These are phyloP conservation scores for Hypselothyrea guttata DNA, from an alignment of 2,888 invertebrate species.

Conservation along the genomic window DNA sequence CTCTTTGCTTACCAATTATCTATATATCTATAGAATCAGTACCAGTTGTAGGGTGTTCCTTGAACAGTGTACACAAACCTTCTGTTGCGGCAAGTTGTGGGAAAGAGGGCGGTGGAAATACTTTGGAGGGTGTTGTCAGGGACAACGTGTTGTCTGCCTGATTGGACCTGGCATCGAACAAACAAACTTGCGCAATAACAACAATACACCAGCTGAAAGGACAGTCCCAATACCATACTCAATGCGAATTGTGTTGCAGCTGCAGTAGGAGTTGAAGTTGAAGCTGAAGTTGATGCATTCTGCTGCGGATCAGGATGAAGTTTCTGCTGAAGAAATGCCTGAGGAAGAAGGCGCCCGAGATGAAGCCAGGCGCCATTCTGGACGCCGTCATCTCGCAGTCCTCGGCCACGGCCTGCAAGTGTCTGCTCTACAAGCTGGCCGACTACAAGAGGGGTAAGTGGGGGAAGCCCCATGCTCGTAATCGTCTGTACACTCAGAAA, in stretches of 20 bases:
- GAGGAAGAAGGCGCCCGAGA: slow-evolving; percentile 81
- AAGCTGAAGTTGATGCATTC: neutral
- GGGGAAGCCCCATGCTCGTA: no score
- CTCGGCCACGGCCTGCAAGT: slow-evolving; percentile 90
- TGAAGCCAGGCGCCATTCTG: slow-evolving; percentile 88
- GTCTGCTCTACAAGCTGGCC: slow-evolving; percentile 92
- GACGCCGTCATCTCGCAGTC: slow-evolving; percentile 95
- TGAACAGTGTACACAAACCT: no score
- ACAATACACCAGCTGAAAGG: no score
- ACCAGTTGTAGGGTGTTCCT: no score
- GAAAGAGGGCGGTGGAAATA: no score
- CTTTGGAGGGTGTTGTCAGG: slow-evolving; percentile 35
- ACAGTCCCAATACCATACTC: neutral
- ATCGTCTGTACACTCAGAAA: no score
- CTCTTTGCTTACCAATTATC: no score
- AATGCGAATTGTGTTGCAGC: neutral
- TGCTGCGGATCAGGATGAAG: slow-evolving; percentile 58
- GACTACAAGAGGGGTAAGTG: slow-evolving; percentile 91
- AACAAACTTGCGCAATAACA: slow-evolving; percentile 49
- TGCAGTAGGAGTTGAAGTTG: no score
- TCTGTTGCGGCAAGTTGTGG: no score
- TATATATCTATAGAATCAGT: no score
- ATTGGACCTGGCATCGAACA: slow-evolving; percentile 51
- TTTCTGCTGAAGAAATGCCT: slow-evolving; percentile 80
- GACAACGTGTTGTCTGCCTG: slow-evolving; percentile 24